These are phyloP conservation scores for Caenorhabditis sinica DNA, from an alignment of 2,888 invertebrate genomes.

Conservation along the genomic window DNA sequence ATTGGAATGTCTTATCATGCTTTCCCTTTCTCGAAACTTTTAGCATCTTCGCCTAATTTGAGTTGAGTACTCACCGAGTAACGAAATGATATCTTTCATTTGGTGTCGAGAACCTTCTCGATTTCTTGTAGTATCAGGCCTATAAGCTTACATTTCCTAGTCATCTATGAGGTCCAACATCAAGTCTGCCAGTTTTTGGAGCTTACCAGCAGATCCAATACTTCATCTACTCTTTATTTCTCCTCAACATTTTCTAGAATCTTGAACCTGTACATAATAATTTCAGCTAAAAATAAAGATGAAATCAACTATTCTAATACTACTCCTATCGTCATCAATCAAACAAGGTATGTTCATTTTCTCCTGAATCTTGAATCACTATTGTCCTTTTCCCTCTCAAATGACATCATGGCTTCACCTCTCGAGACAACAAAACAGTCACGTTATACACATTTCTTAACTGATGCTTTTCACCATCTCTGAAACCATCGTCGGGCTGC, in stretches of 20 bases:
- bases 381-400: conserved; percentile 22
- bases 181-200: no score
- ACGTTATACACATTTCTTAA: conserved; percentile 44
- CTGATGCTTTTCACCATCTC: conserved; percentile 39
- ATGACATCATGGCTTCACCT: conserved; percentile 38
- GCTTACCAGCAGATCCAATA: no score
- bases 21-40: no score
- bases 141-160: no score
- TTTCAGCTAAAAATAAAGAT: conserved; percentile 33
- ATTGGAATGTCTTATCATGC: no score
- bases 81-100: no score
- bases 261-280: neutral
- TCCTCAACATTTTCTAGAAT: neutral
- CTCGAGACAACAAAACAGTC: conserved; percentile 45
- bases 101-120: no score
- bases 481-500: conserved; percentile 40
- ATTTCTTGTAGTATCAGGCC: no score
- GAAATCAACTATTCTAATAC: conserved; percentile 39
- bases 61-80: no score
- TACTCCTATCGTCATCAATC: conserved; percentile 36
- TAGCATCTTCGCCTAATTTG: no score
- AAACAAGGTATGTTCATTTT: conserved; percentile 41
- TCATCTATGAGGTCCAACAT: no score
- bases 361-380: conserved; percentile 43
- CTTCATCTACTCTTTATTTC: neutral